phyloP scores from a whole-genome alignment of 1,140 invertebrate species.

The Cecropterus lyciades region DNA sequence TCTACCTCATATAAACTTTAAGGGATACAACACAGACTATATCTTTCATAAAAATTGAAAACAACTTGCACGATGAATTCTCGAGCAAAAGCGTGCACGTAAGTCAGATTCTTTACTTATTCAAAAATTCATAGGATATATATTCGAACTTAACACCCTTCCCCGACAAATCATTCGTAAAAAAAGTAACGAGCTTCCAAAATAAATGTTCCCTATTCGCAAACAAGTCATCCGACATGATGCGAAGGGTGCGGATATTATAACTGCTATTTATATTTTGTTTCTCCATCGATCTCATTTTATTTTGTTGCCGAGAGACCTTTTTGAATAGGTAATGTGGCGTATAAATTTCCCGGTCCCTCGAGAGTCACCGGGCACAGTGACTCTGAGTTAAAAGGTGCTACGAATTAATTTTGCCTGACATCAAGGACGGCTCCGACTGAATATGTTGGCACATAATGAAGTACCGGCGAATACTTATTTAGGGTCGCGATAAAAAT shows the following conservation, averaged over 20 bases:
- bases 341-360: slow-evolving; percentile 70
- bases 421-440: slow-evolving; percentile 50
- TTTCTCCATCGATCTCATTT: slow-evolving; percentile 58
- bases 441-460: slow-evolving; percentile 34
- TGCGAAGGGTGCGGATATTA: slow-evolving; percentile 24
- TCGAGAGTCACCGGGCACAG: slow-evolving; percentile 48
- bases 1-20: too few species aligned
- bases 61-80: too few species aligned
- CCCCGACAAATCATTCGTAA: not conserved
- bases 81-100: too few species aligned
- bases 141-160: too few species aligned
- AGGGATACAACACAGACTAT: too few species aligned
- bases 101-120: too few species aligned
- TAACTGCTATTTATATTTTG: slow-evolving; percentile 42
- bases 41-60: too few species aligned
- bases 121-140: too few species aligned
- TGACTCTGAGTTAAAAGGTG: slow-evolving; percentile 69
- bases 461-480: slow-evolving; percentile 24
- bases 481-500: slow-evolving; percentile 23
- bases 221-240: slow-evolving; percentile 25
- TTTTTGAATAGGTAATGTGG: slow-evolving; percentile 79
- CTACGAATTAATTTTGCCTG: slow-evolving; percentile 75
- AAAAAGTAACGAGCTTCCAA: slow-evolving; percentile 4
- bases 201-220: slow-evolving; percentile 5
- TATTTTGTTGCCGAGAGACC: slow-evolving; percentile 68